Conservation (phyloP, 2,797 vertebrate genomes). For the Sylvilagus floridanus region DNA sequence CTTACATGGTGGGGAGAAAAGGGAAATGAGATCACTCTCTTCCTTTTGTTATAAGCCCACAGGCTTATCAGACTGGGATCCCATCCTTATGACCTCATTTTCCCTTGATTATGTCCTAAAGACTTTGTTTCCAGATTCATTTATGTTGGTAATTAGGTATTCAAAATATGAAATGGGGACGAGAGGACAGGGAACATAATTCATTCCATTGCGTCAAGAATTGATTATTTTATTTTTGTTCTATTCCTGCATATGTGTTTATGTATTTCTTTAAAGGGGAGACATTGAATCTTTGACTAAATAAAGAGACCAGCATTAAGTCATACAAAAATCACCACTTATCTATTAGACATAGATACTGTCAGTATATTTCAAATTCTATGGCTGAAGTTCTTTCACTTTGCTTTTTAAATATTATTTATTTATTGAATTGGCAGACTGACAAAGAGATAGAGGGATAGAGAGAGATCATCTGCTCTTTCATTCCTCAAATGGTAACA, state of each 20-base stretch:
- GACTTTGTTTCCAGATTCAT: not conserved
- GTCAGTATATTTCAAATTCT: not conserved
- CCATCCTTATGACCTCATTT: not conserved
- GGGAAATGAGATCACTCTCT: not conserved
- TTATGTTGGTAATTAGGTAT: not conserved
- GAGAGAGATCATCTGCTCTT: too few species aligned
- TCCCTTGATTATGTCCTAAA: not conserved
- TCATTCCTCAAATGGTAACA: too few species aligned
- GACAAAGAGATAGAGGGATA: too few species aligned
- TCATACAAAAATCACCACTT: not conserved
- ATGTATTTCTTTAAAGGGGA: not conserved
- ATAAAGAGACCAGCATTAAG: not conserved
- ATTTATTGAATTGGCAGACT: too few species aligned
- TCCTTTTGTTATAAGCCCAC: not conserved
- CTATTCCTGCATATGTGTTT: not conserved
- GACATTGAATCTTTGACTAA: not conserved
- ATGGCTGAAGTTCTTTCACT: not conserved
- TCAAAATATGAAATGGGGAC: not conserved
- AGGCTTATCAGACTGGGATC: not conserved
- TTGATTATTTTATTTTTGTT: not conserved
- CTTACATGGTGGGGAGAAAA: not conserved
- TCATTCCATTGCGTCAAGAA: not conserved
- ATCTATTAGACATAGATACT: not conserved
- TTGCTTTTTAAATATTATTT: too few species aligned
- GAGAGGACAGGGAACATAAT: not conserved